Base-by-base conservation (phyloP, 2,888 invertebrate genomes). In the Myopa testacea region DNA sequence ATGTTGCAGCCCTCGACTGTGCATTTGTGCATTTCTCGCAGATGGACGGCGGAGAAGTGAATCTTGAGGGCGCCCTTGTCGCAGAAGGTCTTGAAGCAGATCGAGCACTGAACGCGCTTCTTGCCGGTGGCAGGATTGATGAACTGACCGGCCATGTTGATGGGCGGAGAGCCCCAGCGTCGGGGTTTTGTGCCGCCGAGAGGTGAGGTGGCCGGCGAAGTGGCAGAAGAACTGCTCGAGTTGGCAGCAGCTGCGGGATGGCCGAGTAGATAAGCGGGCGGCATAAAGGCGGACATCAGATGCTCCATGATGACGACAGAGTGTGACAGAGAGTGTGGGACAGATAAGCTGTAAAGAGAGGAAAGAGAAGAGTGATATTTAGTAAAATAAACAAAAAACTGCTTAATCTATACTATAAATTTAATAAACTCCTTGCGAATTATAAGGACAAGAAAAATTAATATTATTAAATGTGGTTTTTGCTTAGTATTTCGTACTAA, bases 1-100 rank as follows among this genome's bases (percentile, higher is more conserved):
- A 98, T 98, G 85, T 96, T 98, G 90, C 98, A 98, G 60, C 98
- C 98, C 87, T 96, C 96, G 70, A 99, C 98, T 19, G 98, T 98
- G 90, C 99, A 99, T 91, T 96, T 97, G 91, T 99, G 99, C 98
- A 98, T 98, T 91, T 99, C 98, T 75, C 98, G 94, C 84, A 98
- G 90, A 89, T 99, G 99, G 80, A 99, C 98, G 34, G 99, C 99
- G 79, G 97, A 98, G 90, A 98, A 98, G 89, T 99, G 99, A 76
- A 99, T 99, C 91, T 99, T 99, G 76, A 99, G 91, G 65, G 99
- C 98, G 81, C 98, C 98, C 90, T 99, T 99, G 91, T 99, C 99
- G 92, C 99, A 99, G 90, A 99, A 99, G 78, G 98, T 98, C 90
- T 99, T 99, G 82, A 98, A 92, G 90, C 99, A 99, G 80, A 98